Evolutionary conservation across 2,797 vertebrate species (phyloP).

Genomic region (Menidia menidia): DNA sequence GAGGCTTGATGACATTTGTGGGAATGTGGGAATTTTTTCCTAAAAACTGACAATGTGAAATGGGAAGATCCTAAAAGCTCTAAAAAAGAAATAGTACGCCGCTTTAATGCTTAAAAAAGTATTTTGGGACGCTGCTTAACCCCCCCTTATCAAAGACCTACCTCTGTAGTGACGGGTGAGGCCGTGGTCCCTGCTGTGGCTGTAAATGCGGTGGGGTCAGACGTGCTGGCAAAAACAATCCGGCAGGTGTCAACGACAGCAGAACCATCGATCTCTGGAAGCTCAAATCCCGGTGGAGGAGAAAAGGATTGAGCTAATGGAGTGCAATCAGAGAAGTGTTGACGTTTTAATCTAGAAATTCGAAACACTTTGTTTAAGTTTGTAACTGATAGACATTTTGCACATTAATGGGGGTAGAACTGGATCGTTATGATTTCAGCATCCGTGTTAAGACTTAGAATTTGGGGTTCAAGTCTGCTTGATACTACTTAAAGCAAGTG

Average conservation of each 20-base stretch:
- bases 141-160: background rate
- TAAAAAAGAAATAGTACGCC: background rate
- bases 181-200: background rate
- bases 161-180: constrained; percentile 22
- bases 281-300: constrained; percentile 20
- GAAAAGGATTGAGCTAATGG: constrained; percentile 10
- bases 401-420: no score
- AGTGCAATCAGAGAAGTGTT: background rate
- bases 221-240: background rate
- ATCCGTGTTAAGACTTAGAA: no score
- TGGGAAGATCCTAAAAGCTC: background rate
- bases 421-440: no score
- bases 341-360: no score
- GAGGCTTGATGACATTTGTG: no score
- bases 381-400: no score
- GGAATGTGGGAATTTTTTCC: no score
- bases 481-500: no score
- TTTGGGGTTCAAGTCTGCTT: no score
- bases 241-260: constrained; percentile 61
- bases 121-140: background rate
- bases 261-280: constrained; percentile 64
- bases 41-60: background rate
- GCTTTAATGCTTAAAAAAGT: background rate
- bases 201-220: background rate
- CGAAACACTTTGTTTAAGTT: no score